Base-by-base conservation (phyloP, 1,140 invertebrate species). In the Metopolophium dirhodum region DNA sequence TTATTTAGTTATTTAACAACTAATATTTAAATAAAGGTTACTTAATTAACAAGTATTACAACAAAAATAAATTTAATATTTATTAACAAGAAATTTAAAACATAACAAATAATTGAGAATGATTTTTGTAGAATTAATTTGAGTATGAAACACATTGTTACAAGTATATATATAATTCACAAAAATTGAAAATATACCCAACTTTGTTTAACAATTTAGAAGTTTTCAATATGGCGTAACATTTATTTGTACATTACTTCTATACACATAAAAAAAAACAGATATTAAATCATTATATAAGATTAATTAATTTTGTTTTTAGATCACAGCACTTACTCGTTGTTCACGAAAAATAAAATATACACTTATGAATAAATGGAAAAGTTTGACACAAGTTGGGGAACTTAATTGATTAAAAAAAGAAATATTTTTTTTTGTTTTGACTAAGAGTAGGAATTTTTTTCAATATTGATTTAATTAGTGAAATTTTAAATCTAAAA, bases 281-380 rank as follows among this genome's bases (percentile, higher is more conserved):
- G 2, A 23, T 30, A 41, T 30, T 90, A 61, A 61, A 90, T 90
- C 26, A 41, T 41, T 41, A 41, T 45, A 57, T 57, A 11, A 68
- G 45, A 26, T 45, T 90, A 68, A 90, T 90, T 90, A 90, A 90
- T 68, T 45, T 90, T 90, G 54, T 90, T 90, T 90, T 90, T 68
- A 90, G 35, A 90, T 90, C 89, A 90, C 89, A 90, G 89, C 89
- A 90, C 89, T 68, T 90, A 45, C 9, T 90, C 89, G 57, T 90
- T 90, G 89, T 90, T 90, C 89, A 90, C 37, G 37, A 90, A 90
- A 90, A 90, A 37, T 37, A 61, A 41, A 37, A 30, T 90, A 57
- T 57, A 90, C 45, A 61, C 51, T 61, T 61, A 61, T 41, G n/a
- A 90, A 61, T 90, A 90, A 90, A 90, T 90, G 54, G 47, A 77